Conservation (phyloP, 2,888 invertebrate genomes). For the Netelia melanura region DNA sequence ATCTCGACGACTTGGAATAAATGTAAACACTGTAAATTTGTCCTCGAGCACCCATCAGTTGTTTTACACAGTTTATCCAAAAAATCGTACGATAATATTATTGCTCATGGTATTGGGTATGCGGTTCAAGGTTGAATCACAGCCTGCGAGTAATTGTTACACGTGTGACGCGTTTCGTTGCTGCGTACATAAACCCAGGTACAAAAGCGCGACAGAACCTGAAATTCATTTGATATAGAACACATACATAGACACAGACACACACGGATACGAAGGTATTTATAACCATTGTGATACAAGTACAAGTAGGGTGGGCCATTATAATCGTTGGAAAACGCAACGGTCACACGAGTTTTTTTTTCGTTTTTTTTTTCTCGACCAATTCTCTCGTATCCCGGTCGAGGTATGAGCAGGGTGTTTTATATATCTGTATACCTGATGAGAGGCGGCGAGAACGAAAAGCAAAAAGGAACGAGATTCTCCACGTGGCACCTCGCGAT, state of each 20-base stretch:
- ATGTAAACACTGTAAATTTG: background rate
- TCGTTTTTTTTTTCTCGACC: conserved; percentile 50
- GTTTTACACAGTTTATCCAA: background rate
- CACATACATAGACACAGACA: conserved; percentile 26
- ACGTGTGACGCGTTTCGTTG: conserved; percentile 38
- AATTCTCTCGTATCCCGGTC: conserved; percentile 39
- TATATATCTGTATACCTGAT: conserved; percentile 33
- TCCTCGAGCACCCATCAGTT: background rate
- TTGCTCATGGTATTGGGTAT: background rate
- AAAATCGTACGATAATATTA: conserved; percentile 20
- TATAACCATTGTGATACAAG: conserved; percentile 64
- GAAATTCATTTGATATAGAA: conserved; percentile 57
- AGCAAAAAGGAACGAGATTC: conserved; percentile 47
- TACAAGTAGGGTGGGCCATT: conserved; percentile 61
- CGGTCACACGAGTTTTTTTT: conserved; percentile 63
- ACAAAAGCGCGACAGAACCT: conserved; percentile 12
- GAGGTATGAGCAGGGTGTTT: conserved; percentile 1
- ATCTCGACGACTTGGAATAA: background rate
- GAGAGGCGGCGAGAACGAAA: conserved; percentile 12
- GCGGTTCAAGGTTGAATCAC: conserved; percentile 17
- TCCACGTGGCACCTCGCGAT: conserved; percentile 47
- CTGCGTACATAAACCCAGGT: conserved; percentile 9
- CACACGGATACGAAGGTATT: conserved; percentile 29
- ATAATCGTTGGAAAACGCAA: conserved; percentile 68
- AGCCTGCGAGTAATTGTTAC: conserved; percentile 24